Conservation (phyloP, 2,797 vertebrate genomes). For the Microhierax caerulescens region DNA sequence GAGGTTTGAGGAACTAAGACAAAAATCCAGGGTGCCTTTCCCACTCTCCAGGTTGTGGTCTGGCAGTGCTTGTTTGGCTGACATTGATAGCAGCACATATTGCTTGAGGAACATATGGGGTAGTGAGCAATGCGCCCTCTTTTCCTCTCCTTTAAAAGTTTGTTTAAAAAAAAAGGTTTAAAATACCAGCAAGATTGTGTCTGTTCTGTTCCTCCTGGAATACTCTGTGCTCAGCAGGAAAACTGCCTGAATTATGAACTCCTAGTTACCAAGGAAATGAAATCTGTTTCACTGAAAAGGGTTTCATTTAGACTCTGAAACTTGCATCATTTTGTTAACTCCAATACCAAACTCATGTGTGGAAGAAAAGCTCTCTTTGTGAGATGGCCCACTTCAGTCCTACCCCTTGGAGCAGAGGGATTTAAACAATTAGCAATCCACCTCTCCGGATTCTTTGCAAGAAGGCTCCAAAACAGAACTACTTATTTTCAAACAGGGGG, state of each 20-base stretch:
- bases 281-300: background rate
- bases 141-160: background rate
- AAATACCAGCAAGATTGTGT: background rate
- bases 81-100: background rate
- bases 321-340: background rate
- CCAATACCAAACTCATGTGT: background rate
- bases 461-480: background rate
- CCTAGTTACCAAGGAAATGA: background rate
- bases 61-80: conserved; percentile 20
- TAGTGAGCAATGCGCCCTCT: background rate
- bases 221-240: background rate
- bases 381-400: background rate
- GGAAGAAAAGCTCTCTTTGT: background rate
- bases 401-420: background rate
- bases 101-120: conserved; percentile 11
- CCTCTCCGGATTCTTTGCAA: background rate
- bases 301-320: background rate
- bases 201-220: conserved; percentile 12
- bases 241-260: background rate
- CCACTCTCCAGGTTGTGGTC: conserved; percentile 1
- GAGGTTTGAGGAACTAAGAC: background rate
- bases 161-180: background rate
- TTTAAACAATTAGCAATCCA: background rate
- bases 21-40: conserved; percentile 6
- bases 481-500: background rate